These are phyloP conservation scores for Corythaeola cristata DNA, from an alignment of 2,113 vertebrate species.

Conservation along the genomic window DNA sequence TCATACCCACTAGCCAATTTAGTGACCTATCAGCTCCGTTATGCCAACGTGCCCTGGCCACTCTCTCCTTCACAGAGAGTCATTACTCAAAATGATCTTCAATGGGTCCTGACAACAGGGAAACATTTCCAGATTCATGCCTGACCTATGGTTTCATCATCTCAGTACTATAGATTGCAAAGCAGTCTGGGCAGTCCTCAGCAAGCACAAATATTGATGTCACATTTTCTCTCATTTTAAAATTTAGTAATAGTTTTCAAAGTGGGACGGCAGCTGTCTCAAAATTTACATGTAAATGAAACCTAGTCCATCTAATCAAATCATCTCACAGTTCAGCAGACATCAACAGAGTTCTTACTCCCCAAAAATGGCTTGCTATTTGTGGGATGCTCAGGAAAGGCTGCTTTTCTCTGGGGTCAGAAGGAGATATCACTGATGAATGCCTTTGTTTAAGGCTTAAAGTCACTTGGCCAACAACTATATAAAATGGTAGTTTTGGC, in stretches of 20 bases:
- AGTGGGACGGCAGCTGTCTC: not conserved
- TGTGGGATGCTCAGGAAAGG: not conserved
- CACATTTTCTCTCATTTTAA: not conserved
- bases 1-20: not conserved
- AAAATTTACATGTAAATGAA: not conserved
- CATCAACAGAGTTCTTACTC: not conserved
- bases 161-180: not conserved
- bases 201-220: not conserved
- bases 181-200: not conserved
- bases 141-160: not conserved
- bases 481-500: not conserved
- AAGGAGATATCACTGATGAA: not conserved
- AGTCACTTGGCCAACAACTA: not conserved
- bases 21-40: not conserved
- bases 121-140: not conserved
- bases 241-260: not conserved
- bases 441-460: not conserved
- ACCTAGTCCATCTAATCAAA: not conserved
- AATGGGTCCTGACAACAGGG: not conserved
- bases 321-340: not conserved
- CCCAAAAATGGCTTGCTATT: not conserved
- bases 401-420: not conserved
- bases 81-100: not conserved
- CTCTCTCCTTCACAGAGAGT: not conserved
- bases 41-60: accelerated